Percentiles rank a stretch among this genome's conserved stretches.
These are phyloP conservation scores for Xyrauchen texanus DNA, from an alignment of 2,113 vertebrate species.

Conservation along the genomic window DNA sequence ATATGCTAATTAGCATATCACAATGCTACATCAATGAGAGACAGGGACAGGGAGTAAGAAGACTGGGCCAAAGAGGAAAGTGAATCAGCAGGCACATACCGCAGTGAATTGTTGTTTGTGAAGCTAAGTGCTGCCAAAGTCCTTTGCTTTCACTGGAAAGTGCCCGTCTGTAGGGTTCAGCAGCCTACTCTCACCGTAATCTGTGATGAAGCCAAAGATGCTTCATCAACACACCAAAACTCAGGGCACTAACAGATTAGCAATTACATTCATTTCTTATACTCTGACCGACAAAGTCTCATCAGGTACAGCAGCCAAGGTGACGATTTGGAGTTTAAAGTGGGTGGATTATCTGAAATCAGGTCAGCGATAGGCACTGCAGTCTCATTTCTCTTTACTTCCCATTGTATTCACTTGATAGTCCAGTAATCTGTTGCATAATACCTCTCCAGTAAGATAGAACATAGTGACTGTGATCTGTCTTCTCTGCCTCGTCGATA, in stretches of 20 bases:
- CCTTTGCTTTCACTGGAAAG: constrained; percentile 20
- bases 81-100: constrained; percentile 21
- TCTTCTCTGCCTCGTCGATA: constrained; percentile 21
- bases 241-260: constrained; percentile 9
- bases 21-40: background rate
- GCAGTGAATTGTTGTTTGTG: too few relatives aligned
- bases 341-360: constrained; percentile 54
- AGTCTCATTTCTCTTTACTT: constrained; percentile 34
- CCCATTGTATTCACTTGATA: constrained; percentile 33
- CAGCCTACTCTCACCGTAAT: constrained; percentile 36
- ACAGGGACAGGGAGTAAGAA: constrained; percentile 19
- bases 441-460: constrained; percentile 37
- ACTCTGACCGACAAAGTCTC: constrained; percentile 34
- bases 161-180: constrained; percentile 44
- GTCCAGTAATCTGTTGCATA: constrained; percentile 37
- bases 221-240: constrained; percentile 23
- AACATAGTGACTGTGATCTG: constrained; percentile 14
- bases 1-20: background rate
- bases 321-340: constrained; percentile 48
- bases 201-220: constrained; percentile 34
- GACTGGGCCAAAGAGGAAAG: constrained; percentile 20
- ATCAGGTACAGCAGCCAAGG: constrained; percentile 26
- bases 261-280: constrained; percentile 3
- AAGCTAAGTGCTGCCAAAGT: constrained; percentile 21
- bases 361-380: constrained; percentile 46